Evolutionary conservation across 2,888 invertebrate genomes (phyloP).

Genomic region (Geotrupes spiniger): DNA sequence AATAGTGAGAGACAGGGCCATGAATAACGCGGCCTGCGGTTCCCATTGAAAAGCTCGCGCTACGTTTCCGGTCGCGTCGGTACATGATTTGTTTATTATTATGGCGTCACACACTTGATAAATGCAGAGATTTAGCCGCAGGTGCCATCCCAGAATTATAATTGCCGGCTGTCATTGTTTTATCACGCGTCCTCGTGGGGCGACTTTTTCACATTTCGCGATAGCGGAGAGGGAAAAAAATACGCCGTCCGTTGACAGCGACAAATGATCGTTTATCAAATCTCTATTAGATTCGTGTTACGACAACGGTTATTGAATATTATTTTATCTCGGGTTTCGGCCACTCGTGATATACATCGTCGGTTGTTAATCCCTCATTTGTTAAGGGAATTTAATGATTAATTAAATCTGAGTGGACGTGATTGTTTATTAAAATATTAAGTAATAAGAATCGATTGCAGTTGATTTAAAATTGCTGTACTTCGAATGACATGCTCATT

Average conservation of each 20-base stretch:
- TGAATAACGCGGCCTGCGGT: conserved; percentile 9
- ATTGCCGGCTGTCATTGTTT: conserved; percentile 22
- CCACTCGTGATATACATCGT: no score
- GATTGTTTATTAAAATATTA: no score
- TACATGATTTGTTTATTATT: conserved; percentile 24
- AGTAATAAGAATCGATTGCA: no score
- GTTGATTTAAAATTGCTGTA: no score
- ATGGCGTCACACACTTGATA: conserved; percentile 16
- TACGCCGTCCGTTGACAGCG: conserved; percentile 23
- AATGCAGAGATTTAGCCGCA: conserved; percentile 17
- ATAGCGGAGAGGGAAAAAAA: conserved; percentile 4
- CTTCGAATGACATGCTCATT: no score
- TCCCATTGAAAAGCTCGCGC: conserved; percentile 17
- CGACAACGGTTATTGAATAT: no score
- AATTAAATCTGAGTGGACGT: no score
- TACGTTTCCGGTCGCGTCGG: conserved; percentile 16
- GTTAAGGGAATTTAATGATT: no score
- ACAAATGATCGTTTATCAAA: conserved; percentile 30
- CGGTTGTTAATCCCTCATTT: no score
- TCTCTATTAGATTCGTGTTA: conserved; percentile 21
- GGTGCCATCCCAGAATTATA: conserved; percentile 17
- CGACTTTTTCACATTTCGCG: conserved; percentile 10
- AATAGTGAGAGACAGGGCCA: conserved; percentile 20
- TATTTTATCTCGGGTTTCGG: no score
- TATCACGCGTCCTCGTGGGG: conserved; percentile 18